These are phyloP conservation scores for Poecile atricapillus DNA, from an alignment of 2,113 vertebrate genomes.

Conservation along the genomic window DNA sequence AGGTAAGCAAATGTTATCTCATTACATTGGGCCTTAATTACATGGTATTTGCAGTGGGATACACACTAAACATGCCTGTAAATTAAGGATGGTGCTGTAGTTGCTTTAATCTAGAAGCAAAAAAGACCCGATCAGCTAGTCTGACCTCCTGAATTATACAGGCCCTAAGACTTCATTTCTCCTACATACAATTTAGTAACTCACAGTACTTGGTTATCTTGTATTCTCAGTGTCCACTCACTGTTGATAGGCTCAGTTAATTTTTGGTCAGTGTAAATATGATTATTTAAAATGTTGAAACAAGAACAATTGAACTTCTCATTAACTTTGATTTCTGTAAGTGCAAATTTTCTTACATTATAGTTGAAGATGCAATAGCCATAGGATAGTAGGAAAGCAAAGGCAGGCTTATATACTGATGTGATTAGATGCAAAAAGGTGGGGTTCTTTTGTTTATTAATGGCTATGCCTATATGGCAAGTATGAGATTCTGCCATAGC, in stretches of 20 bases:
- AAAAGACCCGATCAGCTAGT: conserved; percentile 22
- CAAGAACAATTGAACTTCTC: conserved; percentile 10
- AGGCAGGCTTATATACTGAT: not conserved
- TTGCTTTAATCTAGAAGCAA: conserved; percentile 32
- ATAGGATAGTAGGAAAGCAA: not conserved
- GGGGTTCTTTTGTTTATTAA: not conserved
- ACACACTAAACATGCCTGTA: conserved; percentile 13
- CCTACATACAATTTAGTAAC: not conserved
- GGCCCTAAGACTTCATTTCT: not conserved
- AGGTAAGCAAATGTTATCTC: conserved; percentile 81
- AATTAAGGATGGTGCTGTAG: conserved; percentile 29
- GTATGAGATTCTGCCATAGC: not conserved
- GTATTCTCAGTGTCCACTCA: conserved; percentile 34
- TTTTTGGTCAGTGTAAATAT: not conserved
- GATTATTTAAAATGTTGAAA: conserved; percentile 25
- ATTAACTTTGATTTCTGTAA: conserved; percentile 30
- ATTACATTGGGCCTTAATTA: conserved; percentile 27
- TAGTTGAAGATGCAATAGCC: not conserved
- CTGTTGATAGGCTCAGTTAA: conserved; percentile 13
- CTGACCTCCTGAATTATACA: conserved; percentile 37
- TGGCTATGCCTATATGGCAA: not conserved
- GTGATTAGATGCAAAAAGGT: not conserved
- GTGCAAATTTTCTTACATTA: not conserved
- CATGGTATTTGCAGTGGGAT: not conserved
- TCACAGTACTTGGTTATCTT: conserved; percentile 41